Conservation (phyloP, 2,797 vertebrate genomes). For the Ataeniobius toweri region DNA sequence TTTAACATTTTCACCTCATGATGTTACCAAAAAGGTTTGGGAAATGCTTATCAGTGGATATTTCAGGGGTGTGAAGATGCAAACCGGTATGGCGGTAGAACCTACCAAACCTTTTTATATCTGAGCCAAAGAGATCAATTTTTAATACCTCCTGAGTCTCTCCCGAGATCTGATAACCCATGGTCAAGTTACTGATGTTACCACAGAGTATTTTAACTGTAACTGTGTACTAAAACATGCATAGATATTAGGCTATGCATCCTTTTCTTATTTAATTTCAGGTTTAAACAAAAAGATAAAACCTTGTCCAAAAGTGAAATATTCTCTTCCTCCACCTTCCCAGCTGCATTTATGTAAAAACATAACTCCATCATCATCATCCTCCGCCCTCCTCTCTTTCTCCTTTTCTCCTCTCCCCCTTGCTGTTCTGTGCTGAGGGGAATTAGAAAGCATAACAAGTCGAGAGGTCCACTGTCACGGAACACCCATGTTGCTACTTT, state of each 20-base stretch:
- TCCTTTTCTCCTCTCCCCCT: conserved; percentile 70
- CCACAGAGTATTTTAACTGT: not conserved
- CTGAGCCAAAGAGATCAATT: too few species aligned
- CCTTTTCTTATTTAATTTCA: conserved; percentile 64
- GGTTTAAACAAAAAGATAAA: conserved; percentile 48
- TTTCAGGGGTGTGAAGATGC: not conserved
- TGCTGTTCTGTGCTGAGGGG: conserved; percentile 76
- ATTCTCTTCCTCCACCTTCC: conserved; percentile 40
- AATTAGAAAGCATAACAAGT: conserved; percentile 87
- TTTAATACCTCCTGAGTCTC: too few species aligned
- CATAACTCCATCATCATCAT: conserved; percentile 79
- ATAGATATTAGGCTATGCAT: conserved; percentile 75
- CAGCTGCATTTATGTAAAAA: conserved; percentile 69
- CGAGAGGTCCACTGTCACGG: conserved; percentile 80
- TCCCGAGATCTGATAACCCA: not conserved
- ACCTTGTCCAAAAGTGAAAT: conserved; percentile 36
- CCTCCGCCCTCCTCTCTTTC: conserved; percentile 65
- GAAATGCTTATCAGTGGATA: not conserved
- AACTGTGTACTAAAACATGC: conserved; percentile 20
- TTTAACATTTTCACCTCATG: not conserved
- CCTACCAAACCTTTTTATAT: too few species aligned
- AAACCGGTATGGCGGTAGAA: not conserved
- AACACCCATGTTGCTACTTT: conserved; percentile 89
- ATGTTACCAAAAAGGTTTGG: not conserved
- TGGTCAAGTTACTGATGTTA: not conserved